Percentiles rank a stretch among this genome's conserved stretches.
phyloP scores from a whole-genome alignment of 2,113 vertebrate genomes.

The Lepus timidus region DNA sequence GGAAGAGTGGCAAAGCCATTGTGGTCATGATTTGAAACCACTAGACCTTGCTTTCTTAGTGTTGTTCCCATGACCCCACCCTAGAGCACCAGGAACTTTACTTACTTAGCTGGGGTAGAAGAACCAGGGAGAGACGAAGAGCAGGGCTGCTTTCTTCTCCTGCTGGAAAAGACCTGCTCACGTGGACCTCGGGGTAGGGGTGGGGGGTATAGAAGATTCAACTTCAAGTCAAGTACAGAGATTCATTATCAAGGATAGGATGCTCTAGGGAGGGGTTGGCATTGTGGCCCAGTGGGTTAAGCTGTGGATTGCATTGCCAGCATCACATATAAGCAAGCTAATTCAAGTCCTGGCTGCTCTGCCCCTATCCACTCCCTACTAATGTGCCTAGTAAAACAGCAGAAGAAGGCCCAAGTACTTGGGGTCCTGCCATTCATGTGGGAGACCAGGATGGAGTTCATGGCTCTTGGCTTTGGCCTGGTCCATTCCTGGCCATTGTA shows the following conservation, averaged over 20 bases:
- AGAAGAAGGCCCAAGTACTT: too few species aligned
- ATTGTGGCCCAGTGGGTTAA: too few species aligned
- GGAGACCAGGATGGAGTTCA: too few species aligned
- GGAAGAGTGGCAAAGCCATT: neutral
- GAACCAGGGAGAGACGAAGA: neutral
- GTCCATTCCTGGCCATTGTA: too few species aligned
- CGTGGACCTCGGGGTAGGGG: neutral
- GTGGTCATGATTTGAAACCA: neutral
- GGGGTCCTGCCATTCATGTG: too few species aligned
- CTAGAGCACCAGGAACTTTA: neutral
- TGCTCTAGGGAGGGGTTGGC: neutral
- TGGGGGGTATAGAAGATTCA: neutral
- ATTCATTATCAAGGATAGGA: neutral
- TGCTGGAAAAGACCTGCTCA: neutral
- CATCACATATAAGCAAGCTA: too few species aligned
- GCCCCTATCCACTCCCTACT: too few species aligned
- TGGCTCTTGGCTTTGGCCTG: too few species aligned
- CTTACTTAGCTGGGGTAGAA: neutral
- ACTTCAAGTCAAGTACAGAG: constrained; percentile 2
- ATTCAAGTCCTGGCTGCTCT: too few species aligned
- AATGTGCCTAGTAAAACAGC: too few species aligned
- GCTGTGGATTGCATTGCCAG: too few species aligned
- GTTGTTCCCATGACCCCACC: neutral
- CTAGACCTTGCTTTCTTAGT: neutral
- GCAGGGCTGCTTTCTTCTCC: neutral